Conservation (phyloP, 2,797 vertebrate species). For the Tragelaphus eurycerus region DNA sequence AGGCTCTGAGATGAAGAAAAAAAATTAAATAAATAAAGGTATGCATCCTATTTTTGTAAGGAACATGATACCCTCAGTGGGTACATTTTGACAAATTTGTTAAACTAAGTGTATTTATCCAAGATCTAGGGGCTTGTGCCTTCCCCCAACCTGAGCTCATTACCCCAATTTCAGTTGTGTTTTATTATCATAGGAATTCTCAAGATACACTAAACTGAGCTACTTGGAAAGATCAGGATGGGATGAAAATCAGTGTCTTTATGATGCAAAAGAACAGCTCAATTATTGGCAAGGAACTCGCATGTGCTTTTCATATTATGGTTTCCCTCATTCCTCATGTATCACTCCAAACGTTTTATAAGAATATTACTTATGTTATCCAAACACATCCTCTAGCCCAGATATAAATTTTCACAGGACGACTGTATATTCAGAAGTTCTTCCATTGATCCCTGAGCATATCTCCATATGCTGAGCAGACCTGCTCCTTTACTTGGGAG, state of each 20-base stretch:
- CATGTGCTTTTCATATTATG: conserved; percentile 73
- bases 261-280: not conserved
- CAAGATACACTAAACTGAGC: not conserved
- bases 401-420: conserved; percentile 68
- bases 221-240: not conserved
- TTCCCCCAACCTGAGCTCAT: conserved; percentile 11
- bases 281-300: not conserved
- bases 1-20: conserved; percentile 26
- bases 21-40: conserved; percentile 57
- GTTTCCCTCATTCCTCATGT: conserved; percentile 49
- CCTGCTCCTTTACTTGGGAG: conserved; percentile 24
- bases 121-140: not conserved
- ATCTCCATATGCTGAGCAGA: conserved; percentile 63
- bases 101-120: conserved; percentile 11
- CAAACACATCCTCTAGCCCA: conserved; percentile 66
- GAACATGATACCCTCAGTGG: conserved; percentile 55
- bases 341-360: conserved; percentile 68
- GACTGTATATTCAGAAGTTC: conserved; percentile 49
- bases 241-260: conserved; percentile 5
- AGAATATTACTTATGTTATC: conserved; percentile 71
- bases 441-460: conserved; percentile 38
- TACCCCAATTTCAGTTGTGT: conserved; percentile 1
- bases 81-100: conserved; percentile 57
- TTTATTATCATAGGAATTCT: not conserved
- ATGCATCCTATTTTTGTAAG: conserved; percentile 32